phyloP scores from a whole-genome alignment of 1,140 invertebrate species.

The Contarinia nasturtii region DNA sequence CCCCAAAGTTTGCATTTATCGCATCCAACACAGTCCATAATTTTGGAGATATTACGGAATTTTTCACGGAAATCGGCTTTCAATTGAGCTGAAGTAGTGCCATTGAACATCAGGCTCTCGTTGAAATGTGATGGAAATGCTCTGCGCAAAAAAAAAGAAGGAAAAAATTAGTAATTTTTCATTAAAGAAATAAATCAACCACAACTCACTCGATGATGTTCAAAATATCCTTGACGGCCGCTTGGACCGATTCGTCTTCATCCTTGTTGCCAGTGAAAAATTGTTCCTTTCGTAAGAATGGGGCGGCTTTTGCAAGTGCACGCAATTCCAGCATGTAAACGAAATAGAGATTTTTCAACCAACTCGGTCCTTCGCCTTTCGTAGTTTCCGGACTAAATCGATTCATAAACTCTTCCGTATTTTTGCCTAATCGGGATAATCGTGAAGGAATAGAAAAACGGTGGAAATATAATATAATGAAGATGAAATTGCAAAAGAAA shows the following conservation, averaged over 20 bases:
- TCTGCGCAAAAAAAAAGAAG: conserved; percentile 29
- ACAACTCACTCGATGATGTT: conserved; percentile 42
- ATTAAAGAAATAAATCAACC: conserved; percentile 1
- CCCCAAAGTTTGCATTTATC: conserved; percentile 99
- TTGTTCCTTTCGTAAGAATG: conserved; percentile 71
- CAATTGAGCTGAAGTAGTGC: conserved; percentile 49
- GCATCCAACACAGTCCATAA: conserved; percentile 99
- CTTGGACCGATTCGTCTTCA: conserved; percentile 71
- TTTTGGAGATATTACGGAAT: conserved; percentile 91
- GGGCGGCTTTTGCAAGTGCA: conserved; percentile 83
- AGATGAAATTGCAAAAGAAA: too few species aligned
- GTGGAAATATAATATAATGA: too few species aligned
- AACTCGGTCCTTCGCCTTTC: conserved; percentile 70
- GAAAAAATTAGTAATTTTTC: neutral
- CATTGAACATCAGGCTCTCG: conserved; percentile 87
- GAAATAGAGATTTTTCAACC: conserved; percentile 95
- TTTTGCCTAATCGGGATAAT: too few species aligned
- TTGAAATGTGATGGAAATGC: conserved; percentile 88
- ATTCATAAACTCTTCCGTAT: too few species aligned
- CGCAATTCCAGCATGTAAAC: conserved; percentile 83
- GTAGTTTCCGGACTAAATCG: conserved; percentile 79
- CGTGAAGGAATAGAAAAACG: too few species aligned
- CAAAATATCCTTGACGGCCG: conserved; percentile 70
- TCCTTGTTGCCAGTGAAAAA: conserved; percentile 83
- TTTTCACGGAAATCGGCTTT: conserved; percentile 89